Base-by-base conservation (phyloP, 2,888 invertebrate species). In the Oxyteleia sp. region DNA sequence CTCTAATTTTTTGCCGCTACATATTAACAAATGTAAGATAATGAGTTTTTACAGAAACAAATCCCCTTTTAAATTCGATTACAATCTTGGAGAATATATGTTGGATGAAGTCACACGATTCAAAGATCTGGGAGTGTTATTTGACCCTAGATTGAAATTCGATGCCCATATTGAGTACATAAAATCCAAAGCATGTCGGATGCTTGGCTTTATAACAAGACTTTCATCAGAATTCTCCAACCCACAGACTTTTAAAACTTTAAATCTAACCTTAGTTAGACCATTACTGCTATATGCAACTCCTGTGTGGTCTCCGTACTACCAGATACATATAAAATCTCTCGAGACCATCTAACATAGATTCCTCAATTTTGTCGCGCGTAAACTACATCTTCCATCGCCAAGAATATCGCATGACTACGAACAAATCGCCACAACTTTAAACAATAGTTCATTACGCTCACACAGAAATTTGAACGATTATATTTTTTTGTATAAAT, bases 1-100 rank as follows among this genome's bases (percentile, higher is more conserved):
- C 15, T 3, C 2, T 13, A 53, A 53, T 15, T 7, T 10, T 32
- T 13, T 53, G 2, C 5, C 1, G 7, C 32, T 53, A 4, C 29
- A 53, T 32, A 53, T 53, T 15, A 13, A 15, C 2, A 53, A 53
- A 26, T 53, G 55, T 55, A 55, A 55, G 32, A 15, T 32, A 32
- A 16, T 55, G 32, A 11, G 55, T 8, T 55, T 32, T 15, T 8
- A 32, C 23, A 18, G 26, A 1, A 10, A 11, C 11, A 16, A 18
- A 5, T 23, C 26, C 23, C 51, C 51, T 26, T 23, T 51, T 4
- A 10, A 1, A n/a, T 51, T n/a, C 23, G n/a, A 2, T 11, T 51
- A 51, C 11, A 16, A 51, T 4, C 20, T 51, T 3, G 8, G 18
- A 4, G 51, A n/a, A 2, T 10, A 7, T 7, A 1, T 4, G 1